Evolutionary conservation across 1,140 invertebrate genomes (phyloP).

Genomic region (Cydia splendana): DNA sequence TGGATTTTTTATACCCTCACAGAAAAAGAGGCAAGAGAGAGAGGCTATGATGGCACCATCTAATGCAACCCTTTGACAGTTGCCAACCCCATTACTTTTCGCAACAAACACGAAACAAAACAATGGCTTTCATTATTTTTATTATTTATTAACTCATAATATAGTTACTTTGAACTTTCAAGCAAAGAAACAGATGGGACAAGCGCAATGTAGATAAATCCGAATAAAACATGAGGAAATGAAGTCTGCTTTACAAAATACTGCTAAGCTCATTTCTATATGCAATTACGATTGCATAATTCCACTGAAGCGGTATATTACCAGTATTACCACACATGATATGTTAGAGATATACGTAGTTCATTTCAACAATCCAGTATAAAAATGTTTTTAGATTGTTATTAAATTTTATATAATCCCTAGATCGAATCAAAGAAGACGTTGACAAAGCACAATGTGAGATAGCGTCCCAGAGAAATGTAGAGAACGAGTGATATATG

Average conservation of each 20-base stretch:
- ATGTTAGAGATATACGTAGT: background rate
- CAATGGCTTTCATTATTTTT: background rate
- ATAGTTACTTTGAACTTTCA: constrained; percentile 24
- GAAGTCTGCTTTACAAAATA: constrained; percentile 17
- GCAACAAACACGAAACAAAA: background rate
- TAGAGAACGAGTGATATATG: background rate
- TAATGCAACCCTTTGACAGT: too few relatives aligned
- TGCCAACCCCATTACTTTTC: too few relatives aligned
- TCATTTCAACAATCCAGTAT: constrained; percentile 1
- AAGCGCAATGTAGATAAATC: constrained; percentile 14
- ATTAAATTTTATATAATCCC: background rate
- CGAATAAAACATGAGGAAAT: constrained; percentile 8
- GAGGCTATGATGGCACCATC: too few relatives aligned
- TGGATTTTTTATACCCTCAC: too few relatives aligned
- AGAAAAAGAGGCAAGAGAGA: too few relatives aligned
- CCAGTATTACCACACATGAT: background rate
- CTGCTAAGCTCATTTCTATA: constrained; percentile 18
- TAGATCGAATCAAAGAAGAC: background rate
- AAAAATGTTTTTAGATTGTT: background rate
- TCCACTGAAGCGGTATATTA: background rate
- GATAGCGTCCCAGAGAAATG: background rate
- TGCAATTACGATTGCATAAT: constrained; percentile 20
- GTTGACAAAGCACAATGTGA: background rate
- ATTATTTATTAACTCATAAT: constrained; percentile 28
- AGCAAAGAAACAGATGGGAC: constrained; percentile 28